phyloP scores from a whole-genome alignment of 2,797 vertebrate species.

The Phrynocephalus forsythii region DNA sequence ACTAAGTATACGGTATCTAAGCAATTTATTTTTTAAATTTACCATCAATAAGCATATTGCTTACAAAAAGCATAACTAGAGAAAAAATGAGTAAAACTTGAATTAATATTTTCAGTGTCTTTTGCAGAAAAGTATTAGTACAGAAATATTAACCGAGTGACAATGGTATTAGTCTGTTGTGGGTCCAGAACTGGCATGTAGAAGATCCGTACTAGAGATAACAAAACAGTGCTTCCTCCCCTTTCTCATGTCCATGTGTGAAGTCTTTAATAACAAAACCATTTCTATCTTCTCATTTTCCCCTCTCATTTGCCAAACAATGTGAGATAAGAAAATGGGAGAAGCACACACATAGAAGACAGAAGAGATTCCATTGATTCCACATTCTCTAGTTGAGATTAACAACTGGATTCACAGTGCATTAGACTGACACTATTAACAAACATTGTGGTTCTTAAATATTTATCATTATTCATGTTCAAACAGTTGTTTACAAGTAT shows the following conservation, averaged over 20 bases:
- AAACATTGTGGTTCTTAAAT: conserved; percentile 44
- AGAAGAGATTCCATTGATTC: neutral
- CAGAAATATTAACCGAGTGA: neutral
- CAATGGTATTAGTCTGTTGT: neutral
- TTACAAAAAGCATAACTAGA: neutral
- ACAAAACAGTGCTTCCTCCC: neutral
- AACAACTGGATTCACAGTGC: too few species aligned
- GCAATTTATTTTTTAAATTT: too few species aligned
- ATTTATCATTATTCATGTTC: conserved; percentile 38
- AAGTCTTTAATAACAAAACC: neutral
- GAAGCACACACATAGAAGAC: neutral
- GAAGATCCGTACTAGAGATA: neutral
- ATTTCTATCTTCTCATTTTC: neutral
- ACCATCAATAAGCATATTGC: neutral
- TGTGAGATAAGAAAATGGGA: neutral
- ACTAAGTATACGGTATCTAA: too few species aligned
- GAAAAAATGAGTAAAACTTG: neutral
- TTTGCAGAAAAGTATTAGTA: neutral
- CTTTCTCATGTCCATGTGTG: neutral
- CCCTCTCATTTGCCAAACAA: neutral
- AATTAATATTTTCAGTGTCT: neutral
- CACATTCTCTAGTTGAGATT: too few species aligned
- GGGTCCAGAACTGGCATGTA: neutral
- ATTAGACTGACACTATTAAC: too few species aligned
- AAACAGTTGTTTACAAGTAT: conserved; percentile 39